Percentiles rank a stretch among this genome's conserved stretches.
phyloP scores from a whole-genome alignment of 2,113 vertebrate genomes.

The Scatophagus argus region DNA sequence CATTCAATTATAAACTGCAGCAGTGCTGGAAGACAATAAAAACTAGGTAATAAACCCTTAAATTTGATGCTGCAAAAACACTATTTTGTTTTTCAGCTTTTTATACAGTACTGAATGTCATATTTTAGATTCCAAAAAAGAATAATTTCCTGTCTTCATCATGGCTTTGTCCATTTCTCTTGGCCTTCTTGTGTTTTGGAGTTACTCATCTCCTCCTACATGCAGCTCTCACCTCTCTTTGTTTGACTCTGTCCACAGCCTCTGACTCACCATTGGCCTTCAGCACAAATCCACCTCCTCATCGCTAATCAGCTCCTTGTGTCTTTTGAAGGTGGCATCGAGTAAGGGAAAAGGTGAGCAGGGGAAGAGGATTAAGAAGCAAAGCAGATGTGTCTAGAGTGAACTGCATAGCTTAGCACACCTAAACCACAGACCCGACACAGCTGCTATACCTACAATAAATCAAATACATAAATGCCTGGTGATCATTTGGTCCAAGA shows the following conservation, averaged over 20 bases:
- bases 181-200: constrained; percentile 27
- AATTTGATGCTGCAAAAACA: neutral
- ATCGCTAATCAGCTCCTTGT: constrained; percentile 50
- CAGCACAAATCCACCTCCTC: constrained; percentile 54
- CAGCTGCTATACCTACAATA: constrained; percentile 5
- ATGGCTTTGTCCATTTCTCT: constrained; percentile 8
- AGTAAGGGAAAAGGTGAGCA: constrained; percentile 21
- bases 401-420: neutral
- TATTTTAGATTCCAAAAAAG: neutral
- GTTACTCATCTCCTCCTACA: constrained; percentile 47
- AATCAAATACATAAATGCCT: constrained; percentile 38
- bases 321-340: constrained; percentile 27
- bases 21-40: neutral
- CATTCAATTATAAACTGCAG: constrained; percentile 28
- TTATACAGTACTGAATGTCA: neutral
- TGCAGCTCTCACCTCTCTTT: constrained; percentile 43
- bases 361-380: constrained; percentile 19
- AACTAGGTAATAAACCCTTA: neutral
- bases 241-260: constrained; percentile 30
- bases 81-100: neutral
- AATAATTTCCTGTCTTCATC: neutral
- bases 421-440: neutral
- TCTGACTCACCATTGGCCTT: constrained; percentile 56
- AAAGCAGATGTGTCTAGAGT: neutral
- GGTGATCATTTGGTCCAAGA: constrained; percentile 9